Conservation (phyloP, 2,797 vertebrate genomes). For the Lagothrix lagotricha region DNA sequence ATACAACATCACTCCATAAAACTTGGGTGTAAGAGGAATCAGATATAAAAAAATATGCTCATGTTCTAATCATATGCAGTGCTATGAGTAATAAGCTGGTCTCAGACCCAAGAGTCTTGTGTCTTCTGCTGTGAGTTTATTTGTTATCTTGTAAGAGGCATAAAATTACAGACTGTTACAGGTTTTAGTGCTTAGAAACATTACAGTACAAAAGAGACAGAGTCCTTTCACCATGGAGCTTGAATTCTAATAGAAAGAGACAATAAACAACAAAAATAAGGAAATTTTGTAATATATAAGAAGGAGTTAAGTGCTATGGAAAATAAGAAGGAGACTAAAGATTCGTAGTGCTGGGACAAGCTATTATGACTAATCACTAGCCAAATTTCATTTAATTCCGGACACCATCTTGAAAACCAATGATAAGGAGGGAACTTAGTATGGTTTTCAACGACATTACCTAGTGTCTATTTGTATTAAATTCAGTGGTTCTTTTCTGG, state of each 20-base stretch:
- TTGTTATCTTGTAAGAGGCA: neutral
- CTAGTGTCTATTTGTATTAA: neutral
- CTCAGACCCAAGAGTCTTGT: neutral
- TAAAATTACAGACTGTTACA: neutral
- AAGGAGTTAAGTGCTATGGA: neutral
- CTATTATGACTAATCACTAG: neutral
- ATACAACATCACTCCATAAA: neutral
- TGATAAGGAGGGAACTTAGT: neutral
- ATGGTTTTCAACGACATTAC: neutral
- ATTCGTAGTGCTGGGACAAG: neutral
- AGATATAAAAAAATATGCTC: neutral
- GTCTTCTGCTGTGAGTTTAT: neutral
- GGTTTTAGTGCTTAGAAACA: neutral
- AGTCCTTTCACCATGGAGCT: neutral
- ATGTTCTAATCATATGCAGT: neutral
- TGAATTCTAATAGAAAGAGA: neutral
- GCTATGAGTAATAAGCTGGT: neutral
- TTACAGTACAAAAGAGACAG: neutral
- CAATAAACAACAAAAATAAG: neutral
- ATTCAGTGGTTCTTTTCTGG: neutral
- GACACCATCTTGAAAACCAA: neutral
- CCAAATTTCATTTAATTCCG: neutral
- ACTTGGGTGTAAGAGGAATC: neutral
- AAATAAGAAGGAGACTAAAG: neutral
- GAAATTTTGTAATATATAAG: neutral